These are phyloP conservation scores for Dasypolia templi DNA, from an alignment of 2,888 invertebrate species.

Conservation along the genomic window DNA sequence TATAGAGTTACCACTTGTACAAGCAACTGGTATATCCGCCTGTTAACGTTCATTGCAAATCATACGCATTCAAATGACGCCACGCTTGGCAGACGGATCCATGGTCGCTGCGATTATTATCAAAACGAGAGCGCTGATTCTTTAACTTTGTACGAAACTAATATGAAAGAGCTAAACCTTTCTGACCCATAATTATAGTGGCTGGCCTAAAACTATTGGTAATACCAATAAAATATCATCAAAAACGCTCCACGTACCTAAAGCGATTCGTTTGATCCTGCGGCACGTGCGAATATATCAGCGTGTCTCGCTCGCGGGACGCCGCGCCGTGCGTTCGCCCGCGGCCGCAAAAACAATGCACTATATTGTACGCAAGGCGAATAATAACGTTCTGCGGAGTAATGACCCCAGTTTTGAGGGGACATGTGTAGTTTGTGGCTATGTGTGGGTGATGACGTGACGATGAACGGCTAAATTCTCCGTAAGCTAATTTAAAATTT, in stretches of 20 bases:
- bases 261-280: constrained; percentile 19
- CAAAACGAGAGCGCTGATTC: no score
- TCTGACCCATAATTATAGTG: no score
- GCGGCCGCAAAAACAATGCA: constrained; percentile 51
- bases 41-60: no score
- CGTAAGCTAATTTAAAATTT: not conserved
- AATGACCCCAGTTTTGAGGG: constrained; percentile 32
- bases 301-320: constrained; percentile 1
- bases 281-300: constrained; percentile 34
- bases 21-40: no score
- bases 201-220: no score
- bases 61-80: no score
- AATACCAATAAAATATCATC: constrained; percentile 10
- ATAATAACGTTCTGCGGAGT: constrained; percentile 45
- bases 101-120: no score
- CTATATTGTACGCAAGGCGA: constrained; percentile 41
- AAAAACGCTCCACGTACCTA: constrained; percentile 5
- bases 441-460: constrained; percentile 5
- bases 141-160: no score
- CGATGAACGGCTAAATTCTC: not conserved
- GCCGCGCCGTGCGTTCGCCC: constrained; percentile 23
- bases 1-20: no score
- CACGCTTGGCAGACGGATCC: no score
- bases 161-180: no score
- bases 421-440: constrained; percentile 4